Evolutionary conservation across 1,140 invertebrate genomes (phyloP).

Genomic region (Acromyrmex charruanus): DNA sequence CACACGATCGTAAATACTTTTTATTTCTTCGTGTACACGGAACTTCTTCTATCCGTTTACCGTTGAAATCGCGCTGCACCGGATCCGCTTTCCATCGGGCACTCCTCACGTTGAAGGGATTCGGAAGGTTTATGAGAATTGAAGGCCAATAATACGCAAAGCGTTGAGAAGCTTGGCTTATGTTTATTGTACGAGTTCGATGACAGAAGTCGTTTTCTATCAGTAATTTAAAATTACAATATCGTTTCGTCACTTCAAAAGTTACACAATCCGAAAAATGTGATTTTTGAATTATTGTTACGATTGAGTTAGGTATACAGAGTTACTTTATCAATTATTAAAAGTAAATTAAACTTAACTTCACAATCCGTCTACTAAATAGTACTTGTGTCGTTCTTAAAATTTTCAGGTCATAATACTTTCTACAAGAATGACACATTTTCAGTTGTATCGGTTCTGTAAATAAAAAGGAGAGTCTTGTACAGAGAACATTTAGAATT

Average conservation of each 20-base stretch:
- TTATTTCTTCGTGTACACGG: constrained; percentile 64
- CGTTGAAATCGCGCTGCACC: constrained; percentile 54
- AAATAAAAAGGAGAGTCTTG: too few relatives aligned
- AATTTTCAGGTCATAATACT: too few relatives aligned
- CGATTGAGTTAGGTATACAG: too few relatives aligned
- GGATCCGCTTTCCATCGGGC: constrained; percentile 44
- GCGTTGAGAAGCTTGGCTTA: not conserved
- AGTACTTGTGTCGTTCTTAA: too few relatives aligned
- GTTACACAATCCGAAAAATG: too few relatives aligned
- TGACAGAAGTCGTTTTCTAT: not conserved
- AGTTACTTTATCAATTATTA: too few relatives aligned
- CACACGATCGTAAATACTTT: constrained; percentile 67
- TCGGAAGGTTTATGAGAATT: constrained; percentile 43
- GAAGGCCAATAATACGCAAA: constrained; percentile 50
- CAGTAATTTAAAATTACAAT: not conserved
- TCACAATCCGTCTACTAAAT: too few relatives aligned
- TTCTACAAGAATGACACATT: too few relatives aligned
- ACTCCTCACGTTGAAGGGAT: constrained; percentile 45
- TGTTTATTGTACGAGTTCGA: constrained; percentile 5
- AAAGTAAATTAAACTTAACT: too few relatives aligned
- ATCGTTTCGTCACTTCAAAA: not conserved
- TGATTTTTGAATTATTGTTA: too few relatives aligned
- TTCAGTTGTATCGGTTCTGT: too few relatives aligned
- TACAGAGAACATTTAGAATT: too few relatives aligned
- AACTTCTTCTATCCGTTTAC: constrained; percentile 65